These are phyloP conservation scores for Adineta ricciae DNA, from an alignment of 2,888 invertebrate genomes.

Conservation along the genomic window DNA sequence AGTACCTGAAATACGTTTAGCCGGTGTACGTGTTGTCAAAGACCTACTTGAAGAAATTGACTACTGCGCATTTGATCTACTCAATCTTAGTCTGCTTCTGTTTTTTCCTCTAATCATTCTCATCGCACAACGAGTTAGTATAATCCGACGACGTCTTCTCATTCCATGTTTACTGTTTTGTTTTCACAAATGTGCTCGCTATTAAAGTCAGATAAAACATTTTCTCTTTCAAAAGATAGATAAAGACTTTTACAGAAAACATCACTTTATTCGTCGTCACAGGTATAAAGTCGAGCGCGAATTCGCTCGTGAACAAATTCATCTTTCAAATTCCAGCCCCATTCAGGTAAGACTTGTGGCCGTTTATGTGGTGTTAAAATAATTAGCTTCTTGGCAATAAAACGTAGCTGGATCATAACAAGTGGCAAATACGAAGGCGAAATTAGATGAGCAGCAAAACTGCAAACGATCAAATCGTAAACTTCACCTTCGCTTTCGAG, in stretches of 20 bases:
- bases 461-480: background rate
- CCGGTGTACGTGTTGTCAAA: background rate
- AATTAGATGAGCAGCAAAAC: constrained; percentile 6
- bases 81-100: background rate
- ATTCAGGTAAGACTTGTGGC: background rate
- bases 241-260: no score
- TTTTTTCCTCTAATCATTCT: background rate
- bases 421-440: background rate
- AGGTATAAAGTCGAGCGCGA: background rate
- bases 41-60: background rate
- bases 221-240: no score
- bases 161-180: background rate
- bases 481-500: background rate
- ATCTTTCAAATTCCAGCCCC: background rate
- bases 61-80: background rate
- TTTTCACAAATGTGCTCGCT: background rate
- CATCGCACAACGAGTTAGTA: background rate
- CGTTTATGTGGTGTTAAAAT: constrained; percentile 20
- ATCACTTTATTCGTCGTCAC: background rate
- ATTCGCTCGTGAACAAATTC: constrained; percentile 16
- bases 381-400: background rate
- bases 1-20: constrained; percentile 11
- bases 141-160: background rate
- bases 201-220: background rate
- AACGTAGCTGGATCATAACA: constrained; percentile 8